A percentile compares a stretch with the other conserved stretches of the same genome.
Evolutionary conservation across 23 tunicate species (phyloP).

Genomic region (Ascidia mentula): DNA sequence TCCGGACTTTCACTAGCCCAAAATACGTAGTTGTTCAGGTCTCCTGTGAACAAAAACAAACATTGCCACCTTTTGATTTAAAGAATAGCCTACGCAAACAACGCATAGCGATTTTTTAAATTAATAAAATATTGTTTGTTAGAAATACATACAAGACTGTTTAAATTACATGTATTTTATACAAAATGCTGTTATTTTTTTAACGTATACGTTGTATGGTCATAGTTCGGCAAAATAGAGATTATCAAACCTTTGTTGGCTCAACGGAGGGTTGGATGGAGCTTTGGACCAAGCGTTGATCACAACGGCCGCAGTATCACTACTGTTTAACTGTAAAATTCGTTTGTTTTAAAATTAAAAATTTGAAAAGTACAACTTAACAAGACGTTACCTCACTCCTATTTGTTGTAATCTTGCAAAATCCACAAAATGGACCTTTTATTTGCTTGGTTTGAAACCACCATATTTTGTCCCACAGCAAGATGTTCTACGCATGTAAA

Average conservation of each 20-base stretch:
- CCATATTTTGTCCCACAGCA: neutral
- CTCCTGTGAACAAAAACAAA: neutral
- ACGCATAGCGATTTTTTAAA: neutral
- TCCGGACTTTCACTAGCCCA: neutral
- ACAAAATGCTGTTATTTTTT: too few species aligned
- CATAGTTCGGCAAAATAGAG: neutral
- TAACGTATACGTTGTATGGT: neutral
- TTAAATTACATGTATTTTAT: too few species aligned
- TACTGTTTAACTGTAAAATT: neutral
- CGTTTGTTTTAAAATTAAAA: neutral
- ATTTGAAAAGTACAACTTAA: neutral
- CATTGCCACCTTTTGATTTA: neutral
- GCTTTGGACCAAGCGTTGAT: conserved; percentile 7
- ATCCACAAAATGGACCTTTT: neutral
- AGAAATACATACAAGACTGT: too few species aligned
- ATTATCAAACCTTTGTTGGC: neutral
- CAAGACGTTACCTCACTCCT: neutral
- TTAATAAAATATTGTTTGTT: too few species aligned
- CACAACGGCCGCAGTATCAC: neutral
- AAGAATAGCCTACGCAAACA: neutral
- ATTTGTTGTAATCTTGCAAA: neutral
- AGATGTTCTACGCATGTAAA: neutral
- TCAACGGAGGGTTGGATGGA: neutral
- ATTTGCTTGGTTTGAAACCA: neutral
- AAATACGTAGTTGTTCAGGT: neutral